Base-by-base conservation (phyloP, 2,797 vertebrate genomes). In the Gallinago stenura region DNA sequence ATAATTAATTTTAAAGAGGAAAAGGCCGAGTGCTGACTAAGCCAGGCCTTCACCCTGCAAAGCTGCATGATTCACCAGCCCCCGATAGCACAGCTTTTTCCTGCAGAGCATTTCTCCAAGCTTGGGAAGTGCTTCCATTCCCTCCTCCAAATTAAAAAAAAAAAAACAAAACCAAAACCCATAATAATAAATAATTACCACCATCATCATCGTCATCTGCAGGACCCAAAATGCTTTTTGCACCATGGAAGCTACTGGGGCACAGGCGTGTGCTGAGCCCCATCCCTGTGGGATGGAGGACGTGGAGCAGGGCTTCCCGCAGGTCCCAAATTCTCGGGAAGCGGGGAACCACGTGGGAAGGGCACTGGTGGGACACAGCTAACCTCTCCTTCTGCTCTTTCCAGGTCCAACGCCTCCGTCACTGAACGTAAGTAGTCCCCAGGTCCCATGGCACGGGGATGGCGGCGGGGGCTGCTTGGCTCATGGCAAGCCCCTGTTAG, bases 361-460 rank as follows among this genome's bases (percentile, higher is more conserved):
- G 39, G 7, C 31, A 56, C 62, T 69, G 17, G 13, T 5, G 10
- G 82, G 30, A 46, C 24, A 6, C 2, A 1, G 22, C 48, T 93
- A 68, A 81, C 46, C 21, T 89, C 60, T 89, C 50, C 61, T 18
- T 91, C 54, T 35, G 5, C 92, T 93, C 71, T 90, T 98, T 97
- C 61, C 96, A 99, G 98, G 98, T 98, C 98, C 98, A 98, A 98
- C 95, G 76, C 97, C 98, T 97, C 97, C 92, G 98, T 98, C 95
- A 96, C 91, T 98, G 97, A 97, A 98, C 41, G 84, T 98, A 93
- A 98, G 98, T 98, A 89, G 82, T n/a, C 20, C 14, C 46, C 4
- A 5, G 53, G 48, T 68, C 24, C 61, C 1, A 0, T 7, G n/a
- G 65, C 56, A 25, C 0, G 2, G 78, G 37, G 46, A 24, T 1